phyloP scores from a whole-genome alignment of 2,113 vertebrate species.

The Labeo rohita region DNA sequence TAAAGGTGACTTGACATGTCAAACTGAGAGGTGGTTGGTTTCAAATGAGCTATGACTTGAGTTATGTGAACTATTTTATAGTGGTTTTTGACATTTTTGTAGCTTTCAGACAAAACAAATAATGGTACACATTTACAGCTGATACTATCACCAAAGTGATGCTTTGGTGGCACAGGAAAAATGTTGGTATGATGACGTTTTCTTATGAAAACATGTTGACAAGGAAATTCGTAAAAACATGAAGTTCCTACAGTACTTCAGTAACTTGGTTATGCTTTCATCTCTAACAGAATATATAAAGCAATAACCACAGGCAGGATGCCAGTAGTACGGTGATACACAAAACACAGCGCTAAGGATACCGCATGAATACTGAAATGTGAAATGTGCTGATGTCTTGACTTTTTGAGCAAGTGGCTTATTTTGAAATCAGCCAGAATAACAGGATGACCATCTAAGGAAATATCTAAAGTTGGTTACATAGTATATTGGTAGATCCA shows the following conservation, averaged over 20 bases:
- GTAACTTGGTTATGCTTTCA: constrained; percentile 19
- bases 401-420: constrained; percentile 28
- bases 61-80: not conserved
- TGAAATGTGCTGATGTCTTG: constrained; percentile 51
- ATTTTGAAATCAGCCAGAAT: constrained; percentile 47
- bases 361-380: constrained; percentile 37
- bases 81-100: not conserved
- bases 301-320: constrained; percentile 36
- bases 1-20: not conserved
- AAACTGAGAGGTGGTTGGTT: not conserved
- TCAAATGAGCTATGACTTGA: too few species aligned
- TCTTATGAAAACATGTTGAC: not conserved
- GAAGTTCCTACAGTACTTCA: not conserved
- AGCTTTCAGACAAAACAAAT: not conserved
- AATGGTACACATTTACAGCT: not conserved
- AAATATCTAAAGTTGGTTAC: constrained; percentile 42
- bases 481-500: constrained; percentile 42
- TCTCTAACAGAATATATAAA: constrained; percentile 19
- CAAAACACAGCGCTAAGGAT: constrained; percentile 27
- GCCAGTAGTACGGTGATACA: constrained; percentile 8
- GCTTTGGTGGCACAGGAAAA: not conserved
- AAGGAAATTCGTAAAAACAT: not conserved
- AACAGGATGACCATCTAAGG: constrained; percentile 25
- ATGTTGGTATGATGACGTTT: not conserved
- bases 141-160: not conserved